Base-by-base conservation (phyloP, 53 echinoderm and acorn worm species). In the Actinopyga echinites region DNA sequence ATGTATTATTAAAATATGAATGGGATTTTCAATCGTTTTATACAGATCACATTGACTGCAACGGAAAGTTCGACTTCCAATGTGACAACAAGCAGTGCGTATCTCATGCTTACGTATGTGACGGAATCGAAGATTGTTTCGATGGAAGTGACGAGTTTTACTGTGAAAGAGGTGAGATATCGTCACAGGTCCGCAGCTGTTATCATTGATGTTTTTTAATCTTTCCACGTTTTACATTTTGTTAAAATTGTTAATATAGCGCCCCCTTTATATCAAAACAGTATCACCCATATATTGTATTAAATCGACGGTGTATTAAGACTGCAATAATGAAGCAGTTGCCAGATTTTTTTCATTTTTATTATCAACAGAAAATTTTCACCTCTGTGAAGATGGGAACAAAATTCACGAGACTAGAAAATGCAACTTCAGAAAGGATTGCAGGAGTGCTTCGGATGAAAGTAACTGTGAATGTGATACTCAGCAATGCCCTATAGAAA, bases 61-160 rank as follows among this genome's bases (percentile, higher is more conserved):
- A 8, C 4, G 9, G 21, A 2, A 26, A 55, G 30, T 78, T 78
- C 32, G 12, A 90, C 65, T 92, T 92, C 40, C 12, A 21, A 23
- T 95, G 95, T 82, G 77, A 77, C 57, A 95, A 92, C 57, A 29
- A 35, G 8, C 69, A 92, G 40, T 95, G 95, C 52, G 36, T 95
- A 63, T 75, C 88, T 49, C 32, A 25, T 0, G 55, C 66, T 20
- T 87, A 74, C 53, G 56, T 87, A 13, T 95, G 95, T 75, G 95
- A 95, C 35, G 89, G 87, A 6, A 64, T 35, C 20, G 28, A 12
- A 13, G 90, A 95, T 68, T 95, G 95, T 28, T 32, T 64, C 0
- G 90, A 95, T 45, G 92, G 90, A 22, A 86, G 90, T 44, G 95
- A 95, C 45, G 95, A 95, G 60, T 22, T 30, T 26, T 21, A 73